A percentile compares a stretch with the other conserved stretches of the same genome.
phyloP scores from a whole-genome alignment of 2,797 vertebrate genomes.

The Falco berigora region DNA sequence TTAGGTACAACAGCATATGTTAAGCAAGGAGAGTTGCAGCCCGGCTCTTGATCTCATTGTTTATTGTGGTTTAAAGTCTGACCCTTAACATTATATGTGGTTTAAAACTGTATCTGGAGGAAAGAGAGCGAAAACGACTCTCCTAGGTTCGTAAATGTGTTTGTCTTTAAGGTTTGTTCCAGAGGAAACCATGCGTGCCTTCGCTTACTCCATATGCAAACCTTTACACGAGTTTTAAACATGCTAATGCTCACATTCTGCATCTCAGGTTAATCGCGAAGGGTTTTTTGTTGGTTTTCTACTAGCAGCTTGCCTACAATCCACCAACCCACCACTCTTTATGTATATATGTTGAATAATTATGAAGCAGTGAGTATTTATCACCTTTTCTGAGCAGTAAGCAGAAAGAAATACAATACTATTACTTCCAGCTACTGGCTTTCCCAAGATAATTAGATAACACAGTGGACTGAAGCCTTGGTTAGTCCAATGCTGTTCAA shows the following conservation, averaged over 20 bases:
- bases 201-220: conserved; percentile 58
- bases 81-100: neutral
- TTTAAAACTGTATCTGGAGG: conserved; percentile 18
- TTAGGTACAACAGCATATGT: neutral
- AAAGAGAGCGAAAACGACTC: neutral
- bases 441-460: conserved; percentile 88
- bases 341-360: conserved; percentile 79
- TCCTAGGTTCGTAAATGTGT: conserved; percentile 50
- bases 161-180: conserved; percentile 65
- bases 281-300: conserved; percentile 62
- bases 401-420: conserved; percentile 82
- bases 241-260: conserved; percentile 63
- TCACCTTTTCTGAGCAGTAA: conserved; percentile 81
- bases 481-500: conserved; percentile 82
- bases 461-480: conserved; percentile 78
- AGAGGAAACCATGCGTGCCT: conserved; percentile 48
- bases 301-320: conserved; percentile 60
- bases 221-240: conserved; percentile 48
- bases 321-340: conserved; percentile 67
- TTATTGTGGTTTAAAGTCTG: conserved; percentile 41
- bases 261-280: conserved; percentile 57
- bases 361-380: conserved; percentile 79
- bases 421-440: conserved; percentile 81
- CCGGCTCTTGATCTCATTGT: neutral
- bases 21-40: neutral